A percentile compares a stretch with the other conserved stretches of the same genome.
phyloP scores from a whole-genome alignment of 2,888 invertebrate species.

The Muschampia plurimacula region DNA sequence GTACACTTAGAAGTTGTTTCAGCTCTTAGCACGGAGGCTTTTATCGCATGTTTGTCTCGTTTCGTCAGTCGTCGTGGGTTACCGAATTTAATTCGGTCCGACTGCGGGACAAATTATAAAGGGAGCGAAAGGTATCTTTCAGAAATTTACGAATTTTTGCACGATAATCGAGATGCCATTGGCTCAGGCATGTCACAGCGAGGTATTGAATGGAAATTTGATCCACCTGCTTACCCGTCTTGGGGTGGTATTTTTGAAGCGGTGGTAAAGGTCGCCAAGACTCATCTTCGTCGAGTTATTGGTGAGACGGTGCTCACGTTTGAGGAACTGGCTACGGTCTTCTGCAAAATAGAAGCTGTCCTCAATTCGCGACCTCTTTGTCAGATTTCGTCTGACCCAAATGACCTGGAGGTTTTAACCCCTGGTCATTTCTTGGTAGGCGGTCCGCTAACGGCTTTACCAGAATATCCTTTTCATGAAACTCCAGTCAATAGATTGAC shows the following conservation, averaged over 20 bases:
- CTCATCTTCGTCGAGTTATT: constrained; percentile 33
- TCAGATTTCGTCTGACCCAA: background rate
- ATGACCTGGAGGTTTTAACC: background rate
- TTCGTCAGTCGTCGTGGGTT: constrained; percentile 20
- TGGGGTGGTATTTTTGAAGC: constrained; percentile 36
- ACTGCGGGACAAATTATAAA: constrained; percentile 9
- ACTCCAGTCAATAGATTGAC: constrained; percentile 35
- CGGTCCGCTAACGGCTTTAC: constrained; percentile 17
- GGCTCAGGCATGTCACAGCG: constrained; percentile 4
- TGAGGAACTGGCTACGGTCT: constrained; percentile 43
- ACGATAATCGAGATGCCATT: background rate
- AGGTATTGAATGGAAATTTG: constrained; percentile 21
- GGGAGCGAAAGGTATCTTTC: constrained; percentile 7
- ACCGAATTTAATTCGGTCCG: constrained; percentile 9
- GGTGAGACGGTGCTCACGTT: constrained; percentile 38
- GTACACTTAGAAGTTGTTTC: constrained; percentile 19
- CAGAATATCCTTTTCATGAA: constrained; percentile 17
- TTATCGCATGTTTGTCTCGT: constrained; percentile 13
- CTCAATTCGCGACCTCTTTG: background rate
- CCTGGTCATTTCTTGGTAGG: constrained; percentile 7
- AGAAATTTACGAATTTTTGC: constrained; percentile 12
- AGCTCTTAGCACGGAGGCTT: constrained; percentile 14
- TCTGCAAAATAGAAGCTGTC: constrained; percentile 37
- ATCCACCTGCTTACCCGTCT: constrained; percentile 19
- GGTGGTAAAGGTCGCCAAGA: constrained; percentile 43